Evolutionary conservation across 2,888 invertebrate species (phyloP).

Genomic region (Auanema freiburgensis): DNA sequence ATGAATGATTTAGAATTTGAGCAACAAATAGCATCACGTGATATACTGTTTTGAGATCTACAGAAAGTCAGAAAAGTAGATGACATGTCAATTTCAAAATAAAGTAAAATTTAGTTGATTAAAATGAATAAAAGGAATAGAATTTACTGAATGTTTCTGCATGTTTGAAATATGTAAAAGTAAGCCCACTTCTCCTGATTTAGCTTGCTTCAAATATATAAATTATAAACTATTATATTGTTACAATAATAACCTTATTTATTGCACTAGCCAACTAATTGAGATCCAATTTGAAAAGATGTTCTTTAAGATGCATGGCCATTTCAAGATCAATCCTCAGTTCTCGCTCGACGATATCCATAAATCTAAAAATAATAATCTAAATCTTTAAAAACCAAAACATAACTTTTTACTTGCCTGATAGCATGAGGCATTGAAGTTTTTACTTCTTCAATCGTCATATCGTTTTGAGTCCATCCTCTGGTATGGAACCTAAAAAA

Average conservation of each 20-base stretch:
- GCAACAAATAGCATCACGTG: too few species aligned
- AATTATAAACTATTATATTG: conserved; percentile 19
- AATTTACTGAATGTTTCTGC: conserved; percentile 19
- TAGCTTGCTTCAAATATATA: conserved; percentile 18
- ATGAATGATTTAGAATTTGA: too few species aligned
- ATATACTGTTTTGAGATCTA: too few species aligned
- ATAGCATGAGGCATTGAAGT: conserved; percentile 10
- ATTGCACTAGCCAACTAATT: too few species aligned
- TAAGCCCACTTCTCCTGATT: conserved; percentile 12
- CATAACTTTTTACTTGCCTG: conserved; percentile 16
- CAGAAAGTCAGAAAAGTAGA: too few species aligned
- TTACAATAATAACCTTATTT: conserved; percentile 19
- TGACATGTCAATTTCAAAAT: too few species aligned
- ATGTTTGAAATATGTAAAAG: conserved; percentile 18
- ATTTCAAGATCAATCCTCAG: too few species aligned
- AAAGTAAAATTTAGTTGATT: too few species aligned
- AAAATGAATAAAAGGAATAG: conserved; percentile 23
- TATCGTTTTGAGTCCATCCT: conserved; percentile 20
- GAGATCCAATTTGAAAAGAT: too few species aligned
- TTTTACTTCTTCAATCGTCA: conserved; percentile 13
- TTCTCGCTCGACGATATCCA: too few species aligned
- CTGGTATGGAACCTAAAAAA: conserved; percentile 15
- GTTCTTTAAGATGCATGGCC: too few species aligned
- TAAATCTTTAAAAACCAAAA: conserved; percentile 13
- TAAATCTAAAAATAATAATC: too few species aligned